Percentiles rank a stretch among this genome's conserved stretches.
Conservation (phyloP, 2,888 invertebrate species). For the Yponomeuta plumbellus region DNA sequence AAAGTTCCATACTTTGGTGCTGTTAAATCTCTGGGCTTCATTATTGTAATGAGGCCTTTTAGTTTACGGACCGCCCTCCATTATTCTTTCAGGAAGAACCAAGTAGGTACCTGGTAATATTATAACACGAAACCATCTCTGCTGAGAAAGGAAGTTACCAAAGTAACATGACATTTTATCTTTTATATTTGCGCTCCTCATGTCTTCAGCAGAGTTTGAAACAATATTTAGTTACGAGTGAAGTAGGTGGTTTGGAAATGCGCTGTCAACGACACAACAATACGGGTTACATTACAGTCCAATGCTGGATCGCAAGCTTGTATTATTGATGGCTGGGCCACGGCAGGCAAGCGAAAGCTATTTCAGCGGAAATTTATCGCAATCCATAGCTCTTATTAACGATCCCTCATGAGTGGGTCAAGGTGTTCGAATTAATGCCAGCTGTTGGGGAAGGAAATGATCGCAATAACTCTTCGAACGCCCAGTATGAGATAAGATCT, state of each 20-base stretch:
- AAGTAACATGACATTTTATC: neutral
- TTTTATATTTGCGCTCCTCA: neutral
- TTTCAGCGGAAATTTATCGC: constrained; percentile 44
- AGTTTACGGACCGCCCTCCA: constrained; percentile 13
- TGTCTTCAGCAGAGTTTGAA: too few species aligned
- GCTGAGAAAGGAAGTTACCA: neutral
- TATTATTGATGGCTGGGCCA: constrained; percentile 39
- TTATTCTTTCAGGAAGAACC: constrained; percentile 1
- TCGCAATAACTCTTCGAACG: constrained; percentile 1
- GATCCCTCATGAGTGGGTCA: constrained; percentile 25
- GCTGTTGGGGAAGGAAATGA: constrained; percentile 7
- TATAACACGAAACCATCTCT: constrained; percentile 6
- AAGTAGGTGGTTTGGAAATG: neutral
- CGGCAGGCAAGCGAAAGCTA: constrained; percentile 6
- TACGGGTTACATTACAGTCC: neutral
- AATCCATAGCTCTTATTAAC: constrained; percentile 45
- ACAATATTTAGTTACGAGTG: too few species aligned
- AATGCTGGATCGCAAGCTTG: constrained; percentile 25
- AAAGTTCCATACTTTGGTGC: constrained; percentile 31
- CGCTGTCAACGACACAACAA: neutral
- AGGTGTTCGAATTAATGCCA: constrained; percentile 17
- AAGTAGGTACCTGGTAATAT: neutral
- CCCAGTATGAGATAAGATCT: neutral
- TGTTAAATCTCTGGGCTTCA: constrained; percentile 28
- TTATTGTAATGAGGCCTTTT: constrained; percentile 22